Percentiles rank a stretch among this genome's conserved stretches.
These are phyloP conservation scores for Planococcus citri DNA, from an alignment of 1,140 invertebrate species.

Conservation along the genomic window DNA sequence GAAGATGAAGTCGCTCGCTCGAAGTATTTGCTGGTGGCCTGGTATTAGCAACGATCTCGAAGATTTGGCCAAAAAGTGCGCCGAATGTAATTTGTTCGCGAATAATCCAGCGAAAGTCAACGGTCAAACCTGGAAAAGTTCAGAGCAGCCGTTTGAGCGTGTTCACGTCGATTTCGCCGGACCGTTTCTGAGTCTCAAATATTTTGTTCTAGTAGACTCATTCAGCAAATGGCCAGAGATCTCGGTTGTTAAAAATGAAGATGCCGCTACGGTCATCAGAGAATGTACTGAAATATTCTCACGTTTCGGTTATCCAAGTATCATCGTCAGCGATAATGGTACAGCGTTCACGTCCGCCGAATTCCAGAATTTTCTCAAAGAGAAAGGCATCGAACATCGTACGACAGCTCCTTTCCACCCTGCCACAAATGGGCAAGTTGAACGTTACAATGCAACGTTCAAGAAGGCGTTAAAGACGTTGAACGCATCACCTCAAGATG, in stretches of 20 bases:
- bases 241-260: neutral
- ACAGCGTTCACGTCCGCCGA: neutral
- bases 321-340: slow-evolving; percentile 1
- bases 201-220: slow-evolving; percentile 13
- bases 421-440: too few relatives aligned
- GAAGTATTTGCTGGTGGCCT: too few relatives aligned
- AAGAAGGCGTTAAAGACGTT: too few relatives aligned
- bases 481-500: too few relatives aligned
- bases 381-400: neutral
- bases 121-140: too few relatives aligned
- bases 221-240: slow-evolving; percentile 17
- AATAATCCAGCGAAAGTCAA: slow-evolving; percentile 5
- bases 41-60: slow-evolving; percentile 32
- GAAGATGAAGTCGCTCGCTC: too few relatives aligned
- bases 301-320: neutral
- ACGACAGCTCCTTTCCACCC: too few relatives aligned
- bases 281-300: too few relatives aligned
- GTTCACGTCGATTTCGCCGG: slow-evolving; percentile 14
- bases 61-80: slow-evolving; percentile 32
- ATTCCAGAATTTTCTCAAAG: neutral
- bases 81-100: slow-evolving; percentile 27
- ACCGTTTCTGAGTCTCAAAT: neutral
- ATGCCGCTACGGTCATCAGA: neutral
- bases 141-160: too few relatives aligned
- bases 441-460: too few relatives aligned